Conservation (phyloP, 2,797 vertebrate species). For the Psittacula echo region DNA sequence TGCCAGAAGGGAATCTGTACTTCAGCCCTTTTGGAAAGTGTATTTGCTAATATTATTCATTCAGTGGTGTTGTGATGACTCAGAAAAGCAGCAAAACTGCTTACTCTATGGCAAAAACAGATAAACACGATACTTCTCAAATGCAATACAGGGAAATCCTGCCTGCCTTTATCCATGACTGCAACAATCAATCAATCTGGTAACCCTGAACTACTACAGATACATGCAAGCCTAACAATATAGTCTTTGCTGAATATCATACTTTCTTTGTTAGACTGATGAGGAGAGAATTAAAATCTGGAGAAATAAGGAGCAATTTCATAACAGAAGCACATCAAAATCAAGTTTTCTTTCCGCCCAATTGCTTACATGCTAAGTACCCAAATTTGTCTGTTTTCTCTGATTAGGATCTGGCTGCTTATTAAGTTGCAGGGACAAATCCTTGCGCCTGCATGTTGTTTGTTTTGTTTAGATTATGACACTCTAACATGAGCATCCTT, state of each 20-base stretch:
- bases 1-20: background rate
- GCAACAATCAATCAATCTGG: background rate
- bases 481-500: background rate
- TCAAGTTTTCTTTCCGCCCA: background rate
- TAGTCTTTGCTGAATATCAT: background rate
- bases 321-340: background rate
- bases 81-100: background rate
- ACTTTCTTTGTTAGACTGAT: background rate
- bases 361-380: background rate
- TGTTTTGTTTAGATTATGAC: background rate
- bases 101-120: background rate
- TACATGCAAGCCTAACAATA: background rate
- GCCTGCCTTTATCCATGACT: background rate
- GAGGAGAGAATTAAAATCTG: background rate
- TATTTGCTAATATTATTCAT: background rate
- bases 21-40: background rate
- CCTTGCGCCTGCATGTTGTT: rapidly evolving
- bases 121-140: background rate
- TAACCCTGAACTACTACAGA: background rate
- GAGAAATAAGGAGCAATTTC: constrained; percentile 9
- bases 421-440: background rate
- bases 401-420: background rate
- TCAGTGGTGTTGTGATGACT: background rate
- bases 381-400: background rate
- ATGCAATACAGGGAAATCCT: background rate